Percentiles rank a stretch among this genome's conserved stretches.
Evolutionary conservation across 2,113 vertebrate genomes (phyloP).

Genomic region (Cavia porcellus): DNA sequence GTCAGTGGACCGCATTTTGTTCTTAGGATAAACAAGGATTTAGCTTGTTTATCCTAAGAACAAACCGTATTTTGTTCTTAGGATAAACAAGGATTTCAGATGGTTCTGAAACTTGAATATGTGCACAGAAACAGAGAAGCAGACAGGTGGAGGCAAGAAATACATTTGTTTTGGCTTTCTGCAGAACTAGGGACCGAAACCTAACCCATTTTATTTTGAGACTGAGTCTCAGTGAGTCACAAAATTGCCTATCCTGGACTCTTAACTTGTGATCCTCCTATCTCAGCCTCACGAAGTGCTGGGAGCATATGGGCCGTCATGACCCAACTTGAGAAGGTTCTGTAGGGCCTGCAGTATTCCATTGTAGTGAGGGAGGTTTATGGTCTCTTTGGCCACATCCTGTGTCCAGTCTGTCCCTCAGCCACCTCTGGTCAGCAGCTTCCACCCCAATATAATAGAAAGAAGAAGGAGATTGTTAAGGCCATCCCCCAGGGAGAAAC

Average conservation of each 20-base stretch:
- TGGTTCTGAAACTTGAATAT: neutral
- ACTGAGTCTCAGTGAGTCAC: neutral
- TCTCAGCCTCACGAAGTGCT: neutral
- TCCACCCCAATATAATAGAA: neutral
- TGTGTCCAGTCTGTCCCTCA: neutral
- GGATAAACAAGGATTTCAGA: neutral
- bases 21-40: neutral
- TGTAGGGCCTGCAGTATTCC: neutral
- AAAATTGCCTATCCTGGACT: neutral
- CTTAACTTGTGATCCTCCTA: neutral
- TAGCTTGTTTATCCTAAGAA: neutral
- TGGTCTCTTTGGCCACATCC: neutral
- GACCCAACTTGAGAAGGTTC: neutral
- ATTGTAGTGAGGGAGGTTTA: neutral
- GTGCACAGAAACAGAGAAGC: neutral
- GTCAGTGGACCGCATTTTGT: fast-evolving
- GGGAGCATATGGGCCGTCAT: neutral
- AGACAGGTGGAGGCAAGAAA: neutral
- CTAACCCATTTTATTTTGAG: neutral
- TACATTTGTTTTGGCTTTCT: neutral
- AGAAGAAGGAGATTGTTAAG: neutral
- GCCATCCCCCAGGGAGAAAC: neutral
- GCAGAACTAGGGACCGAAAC: neutral
- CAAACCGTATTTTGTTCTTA: neutral
- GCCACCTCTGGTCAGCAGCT: neutral